Base-by-base conservation (phyloP, 2,113 vertebrate genomes). In the Nannospalax galili region DNA sequence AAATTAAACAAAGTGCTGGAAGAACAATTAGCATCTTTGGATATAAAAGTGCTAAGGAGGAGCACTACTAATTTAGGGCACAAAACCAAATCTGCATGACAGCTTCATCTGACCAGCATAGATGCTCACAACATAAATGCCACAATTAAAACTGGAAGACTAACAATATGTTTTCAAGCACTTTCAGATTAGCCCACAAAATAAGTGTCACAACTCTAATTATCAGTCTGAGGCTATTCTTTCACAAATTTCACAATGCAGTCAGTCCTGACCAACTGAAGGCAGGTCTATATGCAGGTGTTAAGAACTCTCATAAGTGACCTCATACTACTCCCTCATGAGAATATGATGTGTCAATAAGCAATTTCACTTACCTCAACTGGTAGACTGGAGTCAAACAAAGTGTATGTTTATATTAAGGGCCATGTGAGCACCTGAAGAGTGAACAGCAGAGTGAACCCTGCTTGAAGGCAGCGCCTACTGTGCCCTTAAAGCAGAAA, bases 1-100 rank as follows among this genome's bases (percentile, higher is more conserved):
- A 97, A 97, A 96, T 92, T 95, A 95, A 97, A 92, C 95, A 90
- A 74, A 84, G 75, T 69, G 10, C 81, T 90, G 72, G 72, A 90
- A 77, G 79, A 96, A 91, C 92, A 96, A 97, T 97, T 92, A 97
- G 42, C 88, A 86, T 96, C 88, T 22, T 77, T 70, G 20, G 11
- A 89, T 56, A 95, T 35, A 90, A 94, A 89, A 93, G 86, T 89
- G 84, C 94, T 86, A 69, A 82, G 97, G 93, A 96, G 84, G 60
- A 86, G 72, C 65, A 5, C 12, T 48, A 91, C 26, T 95, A 95
- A 96, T 72, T 78, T 86, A 96, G 74, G 80, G 4, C 87, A 82
- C 58, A 69, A 58, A 94, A 73, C 19, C 75, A 80, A 91, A 81
- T 32, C 37, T 32, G n/a, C 11, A 52, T 81, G 92, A 95, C 73